Evolutionary conservation across 2,888 invertebrate species (phyloP).

Genomic region (Lottia gigantea): DNA sequence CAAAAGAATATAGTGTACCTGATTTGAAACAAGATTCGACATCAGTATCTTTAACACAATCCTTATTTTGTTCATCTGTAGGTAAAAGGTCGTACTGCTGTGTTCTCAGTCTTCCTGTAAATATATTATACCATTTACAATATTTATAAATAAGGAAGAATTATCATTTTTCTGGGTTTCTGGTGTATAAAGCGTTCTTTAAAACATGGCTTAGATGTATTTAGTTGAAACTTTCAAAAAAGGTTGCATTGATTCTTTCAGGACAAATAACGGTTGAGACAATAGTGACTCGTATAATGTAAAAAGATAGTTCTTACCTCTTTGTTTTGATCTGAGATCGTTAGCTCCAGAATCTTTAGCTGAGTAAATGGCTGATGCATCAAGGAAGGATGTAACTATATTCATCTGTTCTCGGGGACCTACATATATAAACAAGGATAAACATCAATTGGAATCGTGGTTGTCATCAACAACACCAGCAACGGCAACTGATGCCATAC

Average conservation of each 20-base stretch:
- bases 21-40: conserved; percentile 36
- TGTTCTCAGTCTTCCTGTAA: conserved; percentile 27
- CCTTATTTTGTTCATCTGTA: conserved; percentile 28
- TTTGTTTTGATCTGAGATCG: conserved; percentile 60
- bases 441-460: no score
- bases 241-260: no score
- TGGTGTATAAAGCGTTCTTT: no score
- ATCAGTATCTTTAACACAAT: conserved; percentile 27
- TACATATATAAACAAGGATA: conserved; percentile 14
- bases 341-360: conserved; percentile 35
- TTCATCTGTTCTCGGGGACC: conserved; percentile 80
- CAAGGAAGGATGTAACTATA: conserved; percentile 85
- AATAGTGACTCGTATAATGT: no score
- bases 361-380: conserved; percentile 75
- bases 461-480: no score
- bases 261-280: no score
- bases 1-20: conserved; percentile 26
- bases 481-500: no score
- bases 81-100: conserved; percentile 28
- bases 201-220: no score
- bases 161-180: no score
- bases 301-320: conserved; percentile 18
- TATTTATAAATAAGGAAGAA: no score
- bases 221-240: no score
- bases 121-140: no score